Evolutionary conservation across 2,113 vertebrate species (phyloP).

Genomic region (Antechinus stuartii): DNA sequence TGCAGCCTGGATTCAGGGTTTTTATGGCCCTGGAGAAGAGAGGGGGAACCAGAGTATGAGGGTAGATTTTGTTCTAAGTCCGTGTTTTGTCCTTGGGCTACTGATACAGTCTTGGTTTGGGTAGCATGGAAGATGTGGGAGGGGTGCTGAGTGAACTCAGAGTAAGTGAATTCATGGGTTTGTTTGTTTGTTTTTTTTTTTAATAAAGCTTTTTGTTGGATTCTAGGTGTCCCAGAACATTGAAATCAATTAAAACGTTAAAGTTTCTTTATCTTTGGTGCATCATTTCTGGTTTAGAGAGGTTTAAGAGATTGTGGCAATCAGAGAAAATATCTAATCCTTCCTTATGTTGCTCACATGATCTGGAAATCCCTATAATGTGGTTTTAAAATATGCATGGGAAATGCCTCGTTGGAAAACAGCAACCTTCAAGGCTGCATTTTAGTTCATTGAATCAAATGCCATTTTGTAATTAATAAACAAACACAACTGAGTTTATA

Average conservation of each 20-base stretch:
- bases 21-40: neutral
- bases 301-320: neutral
- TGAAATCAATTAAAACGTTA: neutral
- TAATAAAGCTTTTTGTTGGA: neutral
- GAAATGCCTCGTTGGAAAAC: neutral
- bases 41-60: neutral
- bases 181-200: neutral
- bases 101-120: neutral
- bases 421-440: neutral
- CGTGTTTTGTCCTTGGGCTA: neutral
- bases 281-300: neutral
- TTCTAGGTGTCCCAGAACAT: neutral
- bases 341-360: neutral
- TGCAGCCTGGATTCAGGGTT: neutral
- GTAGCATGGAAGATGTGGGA: neutral
- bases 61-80: neutral
- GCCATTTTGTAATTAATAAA: neutral
- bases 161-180: neutral
- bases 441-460: neutral
- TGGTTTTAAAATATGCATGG: neutral
- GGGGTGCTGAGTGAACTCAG: neutral
- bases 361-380: neutral
- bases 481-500: neutral
- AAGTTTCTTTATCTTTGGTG: neutral
- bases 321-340: neutral